These are phyloP conservation scores for Pyrocoelia pectoralis DNA, from an alignment of 2,888 invertebrate species.

Conservation along the genomic window DNA sequence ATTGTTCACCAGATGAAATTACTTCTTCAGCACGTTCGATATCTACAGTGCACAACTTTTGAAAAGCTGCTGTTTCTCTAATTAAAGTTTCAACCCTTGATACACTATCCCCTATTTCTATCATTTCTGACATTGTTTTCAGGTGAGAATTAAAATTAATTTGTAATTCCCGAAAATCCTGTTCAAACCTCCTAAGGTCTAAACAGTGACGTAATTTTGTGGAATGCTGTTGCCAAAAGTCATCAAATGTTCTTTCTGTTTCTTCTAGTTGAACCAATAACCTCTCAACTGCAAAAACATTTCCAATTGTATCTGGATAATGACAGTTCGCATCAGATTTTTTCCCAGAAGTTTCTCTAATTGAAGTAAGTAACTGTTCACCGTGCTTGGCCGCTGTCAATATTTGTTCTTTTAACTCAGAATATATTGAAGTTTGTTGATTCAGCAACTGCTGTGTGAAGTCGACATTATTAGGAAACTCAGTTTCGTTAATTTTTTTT, in stretches of 20 bases:
- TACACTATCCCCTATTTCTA: conserved; percentile 89
- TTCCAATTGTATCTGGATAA: conserved; percentile 73
- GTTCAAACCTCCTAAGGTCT: conserved; percentile 91
- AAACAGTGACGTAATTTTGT: conserved; percentile 89
- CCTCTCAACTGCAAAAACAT: conserved; percentile 92
- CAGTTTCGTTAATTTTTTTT: conserved; percentile 86
- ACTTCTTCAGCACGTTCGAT: conserved; percentile 85
- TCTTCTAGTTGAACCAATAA: conserved; percentile 92
- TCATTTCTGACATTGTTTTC: conserved; percentile 83
- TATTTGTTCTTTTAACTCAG: conserved; percentile 83
- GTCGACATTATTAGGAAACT: conserved; percentile 93
- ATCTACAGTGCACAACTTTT: conserved; percentile 81
- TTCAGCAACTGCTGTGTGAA: conserved; percentile 88
- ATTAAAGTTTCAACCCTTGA: conserved; percentile 80
- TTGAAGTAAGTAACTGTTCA: conserved; percentile 81
- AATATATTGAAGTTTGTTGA: conserved; percentile 78
- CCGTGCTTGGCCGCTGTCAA: conserved; percentile 88
- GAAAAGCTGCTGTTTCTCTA: conserved; percentile 79
- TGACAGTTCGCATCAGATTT: conserved; percentile 66
- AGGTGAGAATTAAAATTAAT: conserved; percentile 82
- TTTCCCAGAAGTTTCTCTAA: conserved; percentile 62
- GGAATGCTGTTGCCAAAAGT: conserved; percentile 94
- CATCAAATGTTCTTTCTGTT: conserved; percentile 92
- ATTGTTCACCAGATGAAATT: conserved; percentile 80
- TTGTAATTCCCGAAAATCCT: conserved; percentile 91